phyloP scores from a whole-genome alignment of 1,140 invertebrate species.

The Drosophila varians region DNA sequence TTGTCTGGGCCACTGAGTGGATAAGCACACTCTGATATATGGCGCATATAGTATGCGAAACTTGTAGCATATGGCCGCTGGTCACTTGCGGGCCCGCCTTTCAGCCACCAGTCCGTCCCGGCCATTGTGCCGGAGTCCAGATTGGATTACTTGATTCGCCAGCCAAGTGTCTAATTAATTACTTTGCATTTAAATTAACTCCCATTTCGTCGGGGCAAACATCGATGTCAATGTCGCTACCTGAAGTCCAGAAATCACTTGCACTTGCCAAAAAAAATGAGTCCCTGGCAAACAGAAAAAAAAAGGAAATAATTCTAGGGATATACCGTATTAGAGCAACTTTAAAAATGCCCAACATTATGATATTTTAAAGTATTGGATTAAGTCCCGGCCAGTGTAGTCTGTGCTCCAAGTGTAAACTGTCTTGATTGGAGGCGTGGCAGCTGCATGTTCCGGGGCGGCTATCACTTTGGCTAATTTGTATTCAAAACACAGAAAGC shows the following conservation, averaged over 20 bases:
- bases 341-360: no score
- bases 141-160: slow-evolving; percentile 49
- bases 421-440: slow-evolving; percentile 64
- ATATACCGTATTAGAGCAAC: no score
- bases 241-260: not conserved
- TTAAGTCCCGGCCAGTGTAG: not conserved
- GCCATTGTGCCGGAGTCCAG: slow-evolving; percentile 2
- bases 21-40: slow-evolving; percentile 57
- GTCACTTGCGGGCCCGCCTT: slow-evolving; percentile 14
- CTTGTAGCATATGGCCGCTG: slow-evolving; percentile 25
- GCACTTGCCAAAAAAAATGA: not conserved
- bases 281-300: no score
- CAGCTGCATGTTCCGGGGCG: slow-evolving; percentile 51
- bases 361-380: not conserved
- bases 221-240: slow-evolving; percentile 23
- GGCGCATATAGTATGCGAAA: slow-evolving; percentile 14
- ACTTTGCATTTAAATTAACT: slow-evolving; percentile 81
- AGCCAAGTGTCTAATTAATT: slow-evolving; percentile 73
- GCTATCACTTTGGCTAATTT: slow-evolving; percentile 73
- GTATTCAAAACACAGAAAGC: slow-evolving; percentile 74
- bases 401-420: slow-evolving; percentile 14
- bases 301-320: no score
- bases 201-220: slow-evolving; percentile 48
- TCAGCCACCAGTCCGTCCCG: slow-evolving; percentile 24
- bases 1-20: slow-evolving; percentile 53